Evolutionary conservation across 2,113 vertebrate genomes (phyloP).

Genomic region (Bambusicola thoracicus): DNA sequence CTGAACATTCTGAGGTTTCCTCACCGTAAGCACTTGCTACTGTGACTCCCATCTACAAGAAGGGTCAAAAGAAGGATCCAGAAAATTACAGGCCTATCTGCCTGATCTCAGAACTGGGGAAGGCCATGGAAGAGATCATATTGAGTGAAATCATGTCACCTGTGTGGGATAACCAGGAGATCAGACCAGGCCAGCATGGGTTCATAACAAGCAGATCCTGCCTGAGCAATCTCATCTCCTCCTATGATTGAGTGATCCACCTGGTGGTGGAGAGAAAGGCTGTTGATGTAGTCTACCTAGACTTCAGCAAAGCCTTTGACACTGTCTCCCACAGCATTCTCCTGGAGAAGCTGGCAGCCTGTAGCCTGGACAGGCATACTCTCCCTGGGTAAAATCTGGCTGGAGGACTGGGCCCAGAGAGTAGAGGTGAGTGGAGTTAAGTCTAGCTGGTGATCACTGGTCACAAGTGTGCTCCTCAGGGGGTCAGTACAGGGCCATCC

Average conservation of each 20-base stretch:
- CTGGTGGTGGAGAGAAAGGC: not conserved
- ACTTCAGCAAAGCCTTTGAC: too few species aligned
- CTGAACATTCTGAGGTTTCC: accelerated
- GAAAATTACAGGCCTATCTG: not conserved
- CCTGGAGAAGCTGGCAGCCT: not conserved
- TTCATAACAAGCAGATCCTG: not conserved
- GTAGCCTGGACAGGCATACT: not conserved
- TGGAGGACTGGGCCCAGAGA: not conserved
- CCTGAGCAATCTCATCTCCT: not conserved
- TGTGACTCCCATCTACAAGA: too few species aligned
- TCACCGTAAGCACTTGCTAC: too few species aligned
- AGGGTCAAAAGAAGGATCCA: not conserved
- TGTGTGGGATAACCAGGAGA: not conserved
- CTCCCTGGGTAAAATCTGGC: not conserved
- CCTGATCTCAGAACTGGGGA: not conserved
- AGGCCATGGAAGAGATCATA: not conserved
- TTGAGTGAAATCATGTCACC: not conserved
- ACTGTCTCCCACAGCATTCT: not conserved
- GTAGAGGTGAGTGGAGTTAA: not conserved
- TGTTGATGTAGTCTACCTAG: not conserved
- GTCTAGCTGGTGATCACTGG: not conserved
- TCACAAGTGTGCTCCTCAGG: not conserved
- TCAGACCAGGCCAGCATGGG: not conserved
- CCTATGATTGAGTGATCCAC: too few species aligned
- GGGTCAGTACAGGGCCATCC: not conserved